Evolutionary conservation across 2,797 vertebrate genomes (phyloP), one percentile per base, ranked within the genome.

Genomic region (Aldrovandia affinis): DNA sequence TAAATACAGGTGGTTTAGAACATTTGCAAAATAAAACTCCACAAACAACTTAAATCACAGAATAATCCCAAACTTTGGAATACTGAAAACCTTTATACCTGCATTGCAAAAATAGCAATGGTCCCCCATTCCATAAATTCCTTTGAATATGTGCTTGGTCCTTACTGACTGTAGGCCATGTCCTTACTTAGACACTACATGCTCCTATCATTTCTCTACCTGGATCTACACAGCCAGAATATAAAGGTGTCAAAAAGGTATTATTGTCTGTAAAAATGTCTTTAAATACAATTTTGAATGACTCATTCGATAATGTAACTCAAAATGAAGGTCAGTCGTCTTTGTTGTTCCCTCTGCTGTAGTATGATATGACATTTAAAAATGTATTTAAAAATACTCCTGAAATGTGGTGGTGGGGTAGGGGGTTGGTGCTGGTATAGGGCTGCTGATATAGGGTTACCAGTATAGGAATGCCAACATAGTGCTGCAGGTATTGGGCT

Each of bases 231-330:
- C 68, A 73, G 20, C 12, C 65, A 36, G 18, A 70, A 73, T 73
- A 7, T 22, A 22, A 42, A 15, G 8, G 68, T 39, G 33, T 42
- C 68, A 73, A 33, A 7, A 33, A 73, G 22, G 36, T 15, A 20
- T 22, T 73, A 73, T 42, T 28, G 36, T 22, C 33, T 20, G 20
- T 42, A 20, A 39, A 73, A 39, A 73, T 39, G 36, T 73, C 63
- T 30, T 68, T 68, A 68, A 68, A 68, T 68, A 30, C 39, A 33
- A 73, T 42, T 73, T 73, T 39, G 25, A 73, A 73, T 73, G 15
- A 39, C 68, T 39, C 39, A 42, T 33, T 73, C 68, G 39, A 39
- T 73, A 39, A 73, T 6, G 39, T 39, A 73, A 33, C 68, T 73
- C 36, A 73, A 42, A 22, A 33, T 22, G 36, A 73, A 73, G 36